phyloP scores from a whole-genome alignment of 2,113 vertebrate genomes.

The Psittacus erithacus region DNA sequence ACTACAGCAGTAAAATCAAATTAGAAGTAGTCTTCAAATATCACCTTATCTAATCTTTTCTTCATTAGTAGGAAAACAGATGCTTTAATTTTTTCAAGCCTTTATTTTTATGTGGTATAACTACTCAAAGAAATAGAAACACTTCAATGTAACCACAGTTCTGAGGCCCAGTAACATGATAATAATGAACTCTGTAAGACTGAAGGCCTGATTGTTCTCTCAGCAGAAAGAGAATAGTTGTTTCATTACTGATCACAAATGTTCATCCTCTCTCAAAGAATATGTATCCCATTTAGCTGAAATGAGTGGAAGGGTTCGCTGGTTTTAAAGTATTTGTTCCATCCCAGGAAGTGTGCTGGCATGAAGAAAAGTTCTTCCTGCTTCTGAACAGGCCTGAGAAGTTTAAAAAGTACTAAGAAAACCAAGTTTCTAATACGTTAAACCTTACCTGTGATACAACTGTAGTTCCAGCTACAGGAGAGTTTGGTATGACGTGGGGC shows the following conservation, averaged over 20 bases:
- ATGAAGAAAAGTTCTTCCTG: background rate
- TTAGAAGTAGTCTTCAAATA: background rate
- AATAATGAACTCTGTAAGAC: background rate
- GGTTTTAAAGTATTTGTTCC: background rate
- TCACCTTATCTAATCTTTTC: background rate
- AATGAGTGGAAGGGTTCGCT: background rate
- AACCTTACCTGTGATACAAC: conserved; percentile 80
- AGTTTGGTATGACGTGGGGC: conserved; percentile 64
- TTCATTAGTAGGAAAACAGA: background rate
- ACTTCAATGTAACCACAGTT: background rate
- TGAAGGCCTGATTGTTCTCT: background rate
- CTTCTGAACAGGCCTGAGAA: background rate
- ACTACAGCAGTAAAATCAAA: background rate
- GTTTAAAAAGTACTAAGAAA: background rate
- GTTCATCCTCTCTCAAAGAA: background rate
- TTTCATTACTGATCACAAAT: background rate
- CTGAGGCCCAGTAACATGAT: background rate
- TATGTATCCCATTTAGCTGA: background rate
- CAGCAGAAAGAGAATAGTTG: background rate
- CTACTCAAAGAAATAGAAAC: background rate
- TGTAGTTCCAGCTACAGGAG: conserved; percentile 75
- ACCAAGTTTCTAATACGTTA: rapidly evolving
- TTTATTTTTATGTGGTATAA: background rate
- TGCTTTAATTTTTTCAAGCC: background rate
- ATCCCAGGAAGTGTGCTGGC: rapidly evolving